Conservation (phyloP, 1,140 invertebrate genomes). For the Scaptomyza hsui region DNA sequence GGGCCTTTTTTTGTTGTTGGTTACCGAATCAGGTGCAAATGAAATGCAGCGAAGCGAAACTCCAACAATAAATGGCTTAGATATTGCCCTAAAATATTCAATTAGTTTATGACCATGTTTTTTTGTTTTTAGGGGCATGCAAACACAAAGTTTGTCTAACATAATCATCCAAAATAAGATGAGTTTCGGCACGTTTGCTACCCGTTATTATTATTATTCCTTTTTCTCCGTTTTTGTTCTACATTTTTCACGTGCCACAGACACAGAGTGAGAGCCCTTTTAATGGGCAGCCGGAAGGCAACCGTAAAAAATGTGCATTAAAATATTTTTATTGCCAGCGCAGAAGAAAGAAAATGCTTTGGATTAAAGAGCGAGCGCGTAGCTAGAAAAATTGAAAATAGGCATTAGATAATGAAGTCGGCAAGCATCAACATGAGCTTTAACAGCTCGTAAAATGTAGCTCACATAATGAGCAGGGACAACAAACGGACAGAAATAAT, state of each 20-base stretch:
- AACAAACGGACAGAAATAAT: background rate
- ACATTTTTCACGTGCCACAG: conserved; percentile 44
- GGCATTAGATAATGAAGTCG: conserved; percentile 66
- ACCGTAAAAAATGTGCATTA: conserved; percentile 70
- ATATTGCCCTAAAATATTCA: conserved; percentile 80
- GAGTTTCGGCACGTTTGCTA: conserved; percentile 40
- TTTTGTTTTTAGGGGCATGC: conserved; percentile 26
- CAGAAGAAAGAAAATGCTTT: conserved; percentile 28
- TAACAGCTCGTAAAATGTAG: conserved; percentile 60
- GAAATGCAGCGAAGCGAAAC: conserved; percentile 74
- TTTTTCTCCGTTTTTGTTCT: conserved; percentile 30
- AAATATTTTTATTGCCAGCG: conserved; percentile 78
- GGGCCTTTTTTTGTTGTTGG: conserved; percentile 15
- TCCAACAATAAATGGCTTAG: conserved; percentile 80
- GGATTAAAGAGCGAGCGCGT: conserved; percentile 58
- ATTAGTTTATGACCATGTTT: conserved; percentile 79
- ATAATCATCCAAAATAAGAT: conserved; percentile 59
- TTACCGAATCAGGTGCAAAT: conserved; percentile 58
- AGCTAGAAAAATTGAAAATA: conserved; percentile 70
- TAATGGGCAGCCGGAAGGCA: conserved; percentile 56
- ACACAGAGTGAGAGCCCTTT: conserved; percentile 46
- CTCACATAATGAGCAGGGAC: background rate
- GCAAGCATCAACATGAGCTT: conserved; percentile 36
- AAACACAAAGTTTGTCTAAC: conserved; percentile 16
- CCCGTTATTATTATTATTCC: conserved; percentile 53